Conservation (phyloP, 2,888 invertebrate species). For the Margaritifera margaritifera region DNA sequence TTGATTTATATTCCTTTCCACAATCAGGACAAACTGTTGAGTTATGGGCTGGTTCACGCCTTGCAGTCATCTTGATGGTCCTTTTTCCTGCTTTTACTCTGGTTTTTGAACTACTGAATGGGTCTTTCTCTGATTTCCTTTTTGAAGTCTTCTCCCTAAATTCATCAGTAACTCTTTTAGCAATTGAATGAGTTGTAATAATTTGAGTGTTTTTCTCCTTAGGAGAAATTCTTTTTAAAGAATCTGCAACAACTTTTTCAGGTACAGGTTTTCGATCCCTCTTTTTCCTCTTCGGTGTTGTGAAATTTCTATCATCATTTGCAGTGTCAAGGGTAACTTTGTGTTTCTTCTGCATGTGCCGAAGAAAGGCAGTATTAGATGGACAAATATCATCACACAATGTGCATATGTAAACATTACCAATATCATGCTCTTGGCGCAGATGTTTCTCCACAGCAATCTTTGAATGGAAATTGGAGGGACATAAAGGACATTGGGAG, state of each 20-base stretch:
- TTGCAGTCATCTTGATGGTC: conserved; percentile 7
- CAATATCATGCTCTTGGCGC: conserved; percentile 36
- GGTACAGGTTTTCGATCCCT: conserved; percentile 19
- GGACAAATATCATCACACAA: conserved; percentile 39
- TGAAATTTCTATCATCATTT: neutral
- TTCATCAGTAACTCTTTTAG: too few relatives aligned
- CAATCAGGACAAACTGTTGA: conserved; percentile 34
- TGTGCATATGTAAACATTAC: conserved; percentile 40
- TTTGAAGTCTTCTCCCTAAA: neutral
- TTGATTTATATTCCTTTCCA: conserved; percentile 38
- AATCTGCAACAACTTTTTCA: conserved; percentile 11
- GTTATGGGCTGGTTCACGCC: conserved; percentile 1
- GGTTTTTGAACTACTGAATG: neutral
- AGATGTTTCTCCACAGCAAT: conserved; percentile 24
- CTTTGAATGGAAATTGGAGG: conserved; percentile 22
- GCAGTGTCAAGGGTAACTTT: neutral
- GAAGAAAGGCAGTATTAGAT: conserved; percentile 31
- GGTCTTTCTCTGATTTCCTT: neutral
- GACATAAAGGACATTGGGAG: conserved; percentile 28
- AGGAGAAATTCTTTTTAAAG: neutral
- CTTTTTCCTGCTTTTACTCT: conserved; percentile 2
- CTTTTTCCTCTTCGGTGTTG: conserved; percentile 4
- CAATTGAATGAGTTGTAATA: neutral
- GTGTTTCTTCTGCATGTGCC: conserved; percentile 20
- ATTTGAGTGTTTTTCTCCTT: neutral